Percentiles rank a stretch among this genome's conserved stretches.
Conservation (phyloP, 2,113 vertebrate genomes). For the Cephalopterus ornatus region DNA sequence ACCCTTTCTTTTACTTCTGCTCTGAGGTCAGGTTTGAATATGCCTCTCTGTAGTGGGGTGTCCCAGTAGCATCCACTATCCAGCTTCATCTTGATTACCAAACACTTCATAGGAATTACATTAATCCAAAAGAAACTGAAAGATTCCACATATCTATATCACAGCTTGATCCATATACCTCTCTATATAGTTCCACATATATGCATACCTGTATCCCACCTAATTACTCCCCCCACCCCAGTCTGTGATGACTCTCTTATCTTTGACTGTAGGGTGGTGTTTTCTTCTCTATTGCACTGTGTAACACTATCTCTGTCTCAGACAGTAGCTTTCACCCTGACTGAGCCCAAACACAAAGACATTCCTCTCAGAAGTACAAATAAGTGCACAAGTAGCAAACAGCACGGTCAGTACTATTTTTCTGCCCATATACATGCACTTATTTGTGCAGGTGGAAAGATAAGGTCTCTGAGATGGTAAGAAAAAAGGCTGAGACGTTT, state of each 20-base stretch:
- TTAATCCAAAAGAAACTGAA: not conserved
- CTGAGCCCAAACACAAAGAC: not conserved
- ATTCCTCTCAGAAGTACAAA: not conserved
- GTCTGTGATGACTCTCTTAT: not conserved
- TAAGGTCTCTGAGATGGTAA: not conserved
- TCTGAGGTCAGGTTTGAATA: not conserved
- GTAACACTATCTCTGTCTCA: not conserved
- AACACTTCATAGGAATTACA: not conserved
- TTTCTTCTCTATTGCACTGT: not conserved
- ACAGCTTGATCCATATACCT: not conserved
- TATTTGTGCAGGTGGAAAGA: not conserved
- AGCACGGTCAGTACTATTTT: not conserved
- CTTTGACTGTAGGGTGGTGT: not conserved
- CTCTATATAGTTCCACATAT: not conserved
- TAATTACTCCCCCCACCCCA: not conserved
- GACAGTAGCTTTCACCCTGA: not conserved
- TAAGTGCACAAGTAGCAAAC: not conserved
- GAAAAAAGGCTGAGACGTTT: not conserved
- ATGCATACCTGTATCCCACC: not conserved
- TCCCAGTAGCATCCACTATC: not conserved
- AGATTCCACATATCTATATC: not conserved
- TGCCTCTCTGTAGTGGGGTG: not conserved
- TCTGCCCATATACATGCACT: not conserved
- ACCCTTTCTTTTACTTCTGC: not conserved
- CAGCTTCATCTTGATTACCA: not conserved